These are phyloP conservation scores for Pilophorus perplexus DNA, from an alignment of 2,888 invertebrate genomes.

Conservation along the genomic window DNA sequence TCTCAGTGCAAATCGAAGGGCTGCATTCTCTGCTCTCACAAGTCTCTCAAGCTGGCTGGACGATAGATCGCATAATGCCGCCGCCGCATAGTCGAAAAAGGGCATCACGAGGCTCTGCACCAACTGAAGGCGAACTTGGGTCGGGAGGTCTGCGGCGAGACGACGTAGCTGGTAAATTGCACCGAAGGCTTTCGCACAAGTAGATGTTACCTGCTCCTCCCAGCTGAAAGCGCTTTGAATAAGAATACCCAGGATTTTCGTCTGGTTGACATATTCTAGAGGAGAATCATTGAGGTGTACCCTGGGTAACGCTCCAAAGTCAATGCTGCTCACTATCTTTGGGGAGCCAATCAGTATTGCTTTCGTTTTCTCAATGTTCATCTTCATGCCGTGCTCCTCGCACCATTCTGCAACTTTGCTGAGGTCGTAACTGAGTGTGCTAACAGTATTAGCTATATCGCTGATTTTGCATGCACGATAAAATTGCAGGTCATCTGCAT, in stretches of 20 bases:
- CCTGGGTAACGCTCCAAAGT: not conserved
- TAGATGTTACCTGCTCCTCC: not conserved
- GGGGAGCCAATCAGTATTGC: not conserved
- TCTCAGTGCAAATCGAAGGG: not conserved
- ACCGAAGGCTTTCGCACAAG: not conserved
- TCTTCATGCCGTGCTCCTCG: not conserved
- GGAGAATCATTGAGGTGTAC: not conserved
- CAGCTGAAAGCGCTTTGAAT: not conserved
- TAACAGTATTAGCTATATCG: not conserved
- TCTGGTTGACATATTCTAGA: not conserved
- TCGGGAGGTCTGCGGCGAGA: not conserved
- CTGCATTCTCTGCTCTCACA: not conserved
- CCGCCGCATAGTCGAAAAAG: not conserved
- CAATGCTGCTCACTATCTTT: not conserved
- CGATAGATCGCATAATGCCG: not conserved
- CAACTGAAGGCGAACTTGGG: not conserved
- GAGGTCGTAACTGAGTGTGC: not conserved
- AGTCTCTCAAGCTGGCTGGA: not conserved
- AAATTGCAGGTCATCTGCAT: not conserved
- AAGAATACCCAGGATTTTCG: not conserved
- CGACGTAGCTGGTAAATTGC: not conserved
- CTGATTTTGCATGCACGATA: not conserved
- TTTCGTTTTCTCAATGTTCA: not conserved
- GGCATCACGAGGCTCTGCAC: constrained; percentile 9
- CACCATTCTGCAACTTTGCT: not conserved